Conservation (phyloP, 2,888 invertebrate genomes). For the Aspidapion aeneum region DNA sequence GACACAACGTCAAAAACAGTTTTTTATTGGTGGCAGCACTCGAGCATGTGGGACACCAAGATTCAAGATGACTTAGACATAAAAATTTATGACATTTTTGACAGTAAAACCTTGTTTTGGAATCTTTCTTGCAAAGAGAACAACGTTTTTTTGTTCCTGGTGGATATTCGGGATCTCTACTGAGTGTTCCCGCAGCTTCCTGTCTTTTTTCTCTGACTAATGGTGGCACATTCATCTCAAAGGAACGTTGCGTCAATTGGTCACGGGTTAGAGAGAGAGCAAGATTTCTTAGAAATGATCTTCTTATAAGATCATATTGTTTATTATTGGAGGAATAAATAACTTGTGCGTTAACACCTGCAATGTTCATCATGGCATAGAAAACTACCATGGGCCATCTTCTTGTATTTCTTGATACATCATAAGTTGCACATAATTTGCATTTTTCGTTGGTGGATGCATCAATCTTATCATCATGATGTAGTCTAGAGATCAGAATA, state of each 20-base stretch:
- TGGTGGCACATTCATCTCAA: conserved; percentile 6
- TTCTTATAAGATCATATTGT: too few species aligned
- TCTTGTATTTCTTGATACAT: conserved; percentile 27
- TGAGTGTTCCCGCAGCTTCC: conserved; percentile 7
- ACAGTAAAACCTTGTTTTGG: conserved; percentile 14
- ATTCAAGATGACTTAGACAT: background rate
- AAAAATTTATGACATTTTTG: conserved; percentile 3
- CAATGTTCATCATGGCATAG: conserved; percentile 29
- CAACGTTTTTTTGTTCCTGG: conserved; percentile 9
- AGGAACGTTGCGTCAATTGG: conserved; percentile 2
- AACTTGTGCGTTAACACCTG: conserved; percentile 25
- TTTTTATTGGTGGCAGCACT: background rate
- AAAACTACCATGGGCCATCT: conserved; percentile 30
- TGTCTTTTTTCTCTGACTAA: conserved; percentile 5
- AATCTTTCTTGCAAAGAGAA: conserved; percentile 11
- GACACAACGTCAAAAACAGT: background rate
- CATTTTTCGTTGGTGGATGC: conserved; percentile 11
- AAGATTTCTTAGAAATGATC: conserved; percentile 4
- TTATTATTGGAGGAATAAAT: conserved; percentile 18
- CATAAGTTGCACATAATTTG: conserved; percentile 23
- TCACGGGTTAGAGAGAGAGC: background rate
- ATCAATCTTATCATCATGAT: conserved; percentile 24
- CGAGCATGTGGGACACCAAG: background rate
- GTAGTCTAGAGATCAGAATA: conserved; percentile 20
- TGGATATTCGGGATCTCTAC: conserved; percentile 5